Percentiles rank a stretch among this genome's conserved stretches.
These are phyloP conservation scores for Notechis scutatus DNA, from an alignment of 2,113 vertebrate species.

Conservation along the genomic window DNA sequence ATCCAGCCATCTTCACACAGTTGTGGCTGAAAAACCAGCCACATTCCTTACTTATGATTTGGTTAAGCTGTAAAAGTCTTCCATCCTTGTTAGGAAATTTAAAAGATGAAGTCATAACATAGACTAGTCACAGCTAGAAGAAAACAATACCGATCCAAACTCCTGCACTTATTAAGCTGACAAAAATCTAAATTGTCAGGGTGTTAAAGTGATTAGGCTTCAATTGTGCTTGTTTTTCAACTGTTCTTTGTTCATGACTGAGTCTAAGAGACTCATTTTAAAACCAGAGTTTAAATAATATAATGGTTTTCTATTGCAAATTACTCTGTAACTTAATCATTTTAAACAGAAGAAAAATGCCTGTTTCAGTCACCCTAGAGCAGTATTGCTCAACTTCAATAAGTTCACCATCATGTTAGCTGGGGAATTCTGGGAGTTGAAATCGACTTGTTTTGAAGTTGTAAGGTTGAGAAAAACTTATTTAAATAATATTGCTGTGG, in stretches of 20 bases:
- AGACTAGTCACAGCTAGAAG: constrained; percentile 32
- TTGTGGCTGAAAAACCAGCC: constrained; percentile 29
- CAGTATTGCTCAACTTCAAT: background rate
- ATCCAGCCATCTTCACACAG: constrained; percentile 28
- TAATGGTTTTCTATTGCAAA: constrained; percentile 24
- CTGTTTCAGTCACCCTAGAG: too few relatives aligned
- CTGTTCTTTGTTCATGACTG: background rate
- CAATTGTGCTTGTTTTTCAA: constrained; percentile 17
- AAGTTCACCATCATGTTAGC: too few relatives aligned
- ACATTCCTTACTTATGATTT: constrained; percentile 50
- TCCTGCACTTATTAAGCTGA: constrained; percentile 40
- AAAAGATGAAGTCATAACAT: constrained; percentile 51
- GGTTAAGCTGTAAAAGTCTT: constrained; percentile 35
- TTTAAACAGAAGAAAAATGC: background rate
- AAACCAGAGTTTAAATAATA: constrained; percentile 11
- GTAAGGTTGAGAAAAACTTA: background rate
- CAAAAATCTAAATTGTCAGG: constrained; percentile 24
- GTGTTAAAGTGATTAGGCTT: constrained; percentile 27
- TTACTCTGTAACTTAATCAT: constrained; percentile 28
- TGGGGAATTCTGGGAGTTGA: too few relatives aligned
- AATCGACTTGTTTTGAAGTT: too few relatives aligned
- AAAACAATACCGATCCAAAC: constrained; percentile 30
- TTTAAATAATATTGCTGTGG: background rate
- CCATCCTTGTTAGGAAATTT: constrained; percentile 45
- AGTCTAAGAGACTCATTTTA: constrained; percentile 12